Conservation (phyloP, 2,888 invertebrate species). For the Chelonus formosanus region DNA sequence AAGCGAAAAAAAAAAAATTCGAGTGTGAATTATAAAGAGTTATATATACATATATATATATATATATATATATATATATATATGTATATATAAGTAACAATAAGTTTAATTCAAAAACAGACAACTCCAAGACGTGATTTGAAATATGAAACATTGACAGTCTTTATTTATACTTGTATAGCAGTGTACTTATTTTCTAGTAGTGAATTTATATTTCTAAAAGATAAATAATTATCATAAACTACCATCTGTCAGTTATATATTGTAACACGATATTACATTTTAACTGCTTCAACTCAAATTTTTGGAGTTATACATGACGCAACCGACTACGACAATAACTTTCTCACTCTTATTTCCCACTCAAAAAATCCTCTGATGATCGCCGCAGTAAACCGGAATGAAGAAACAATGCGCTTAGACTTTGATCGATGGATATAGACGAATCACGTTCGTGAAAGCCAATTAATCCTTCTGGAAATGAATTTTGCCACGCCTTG, state of each 20-base stretch:
- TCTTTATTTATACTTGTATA: constrained; percentile 11
- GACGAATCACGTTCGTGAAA: constrained; percentile 31
- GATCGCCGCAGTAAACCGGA: constrained; percentile 18
- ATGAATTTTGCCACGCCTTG: constrained; percentile 16
- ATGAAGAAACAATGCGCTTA: constrained; percentile 34
- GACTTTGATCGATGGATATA: constrained; percentile 38
- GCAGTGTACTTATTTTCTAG: constrained; percentile 11
- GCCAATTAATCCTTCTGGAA: constrained; percentile 28
- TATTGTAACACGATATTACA: constrained; percentile 13
- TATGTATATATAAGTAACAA: not conserved
- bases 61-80: not conserved
- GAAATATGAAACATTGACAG: constrained; percentile 10
- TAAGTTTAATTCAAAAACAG: constrained; percentile 5
- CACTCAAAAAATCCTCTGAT: not conserved
- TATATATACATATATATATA: not conserved
- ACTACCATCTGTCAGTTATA: constrained; percentile 19
- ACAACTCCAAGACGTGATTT: constrained; percentile 18
- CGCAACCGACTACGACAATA: not conserved
- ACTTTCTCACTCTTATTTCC: not conserved
- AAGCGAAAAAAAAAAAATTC: constrained; percentile 15
- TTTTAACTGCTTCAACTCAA: not conserved
- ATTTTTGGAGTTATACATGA: constrained; percentile 1
- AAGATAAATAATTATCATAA: constrained; percentile 25
- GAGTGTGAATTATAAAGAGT: not conserved
- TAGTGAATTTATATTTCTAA: constrained; percentile 14